Base-by-base conservation (phyloP, 2,113 vertebrate genomes). In the Myrmecophaga tridactyla region DNA sequence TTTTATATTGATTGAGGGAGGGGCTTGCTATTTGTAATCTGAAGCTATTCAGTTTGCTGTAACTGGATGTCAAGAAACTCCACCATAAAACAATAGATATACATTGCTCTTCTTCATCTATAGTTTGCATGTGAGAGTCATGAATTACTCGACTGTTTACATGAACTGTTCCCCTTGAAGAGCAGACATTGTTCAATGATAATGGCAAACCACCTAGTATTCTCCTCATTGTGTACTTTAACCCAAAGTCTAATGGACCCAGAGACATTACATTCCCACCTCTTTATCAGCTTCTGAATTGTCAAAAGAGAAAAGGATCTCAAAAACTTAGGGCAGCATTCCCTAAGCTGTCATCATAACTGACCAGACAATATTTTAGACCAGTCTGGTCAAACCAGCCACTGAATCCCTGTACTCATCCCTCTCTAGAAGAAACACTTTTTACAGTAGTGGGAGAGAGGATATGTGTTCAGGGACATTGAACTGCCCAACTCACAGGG, bases 281-380 rank as follows among this genome's bases (percentile, higher is more conserved):
- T 73, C 34, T 67, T 90, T 90, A 81, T 10, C 84, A 94, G 65
- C n/a, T 94, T 92, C 51, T 84, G 63, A 85, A 87, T 72, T 86
- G 43, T 82, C 72, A 53, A 86, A 89, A 90, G 20, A 82, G 39
- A 69, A 72, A 60, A 29, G 53, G n/a, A 93, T 72, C 23, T 93
- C n/a, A 72, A 83, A n/a, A 75, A 53, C 43, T 12, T 43, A 83
- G 23, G 48, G 53, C 77, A 63, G 56, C 7, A 89, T 6, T 67
- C 36, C 11, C 3, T 25, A 90, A 88, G 25, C 67, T 65, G 27
- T 17, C 51, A 53, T 63, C 53, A 23, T 39, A 27, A 89, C 51
- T 46, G n/a, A 58, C 31, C 21, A 62, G 75, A 72, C 39, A 58
- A 70, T 63, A 62, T 31, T 46, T 51, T 92, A 70, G 82, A 84